Base-by-base conservation (phyloP, 2,888 invertebrate species). In the Omphaloscelis lunosa region DNA sequence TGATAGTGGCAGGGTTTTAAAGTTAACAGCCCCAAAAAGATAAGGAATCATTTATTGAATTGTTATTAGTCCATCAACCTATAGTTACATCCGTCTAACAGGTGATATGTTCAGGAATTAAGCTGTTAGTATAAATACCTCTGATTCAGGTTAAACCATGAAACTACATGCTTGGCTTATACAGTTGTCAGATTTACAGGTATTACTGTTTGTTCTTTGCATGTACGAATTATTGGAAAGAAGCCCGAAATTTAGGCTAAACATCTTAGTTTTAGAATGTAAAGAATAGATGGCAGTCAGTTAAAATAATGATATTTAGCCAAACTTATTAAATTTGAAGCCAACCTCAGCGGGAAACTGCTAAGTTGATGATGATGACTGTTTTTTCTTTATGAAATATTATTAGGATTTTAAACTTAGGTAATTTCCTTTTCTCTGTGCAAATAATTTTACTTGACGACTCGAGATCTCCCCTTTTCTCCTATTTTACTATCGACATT, bases 21-120 rank as follows among this genome's bases (percentile, higher is more conserved):
- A 78, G 7, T 84, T 61, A 68, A 83, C 48, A 51, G 45, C 66
- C n/a, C n/a, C 5, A 34, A 72, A 90, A 62, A 39, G 80, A 70
- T 77, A 63, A 63, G 15, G 15, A 56, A 27, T 58, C 34, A 45
- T 61, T 17, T 45, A 53, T 48, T 48, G 15, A n/a, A 29, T 27
- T 15, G 23, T n/a, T 20, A 20, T 15, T 29, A 11, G 41, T 53
- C 2, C n/a, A 61, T 29, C 15, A 29, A 12, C 0, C 2, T 3
- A 23, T 29, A 72, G 6, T 69, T 51, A 27, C 58, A 72, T 8
- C 1, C 27, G 11, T 74, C 34, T 58, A 48, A 11, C 20, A 23
- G 6, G 17, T 17, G 11, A 7, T 39, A 45, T 20, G 6, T 56
- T 41, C 8, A 17, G n/a, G 3, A 23, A 8, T 29, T 5, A 72